phyloP scores from a whole-genome alignment of 1,140 invertebrate genomes.

The Lepidurus couesii region DNA sequence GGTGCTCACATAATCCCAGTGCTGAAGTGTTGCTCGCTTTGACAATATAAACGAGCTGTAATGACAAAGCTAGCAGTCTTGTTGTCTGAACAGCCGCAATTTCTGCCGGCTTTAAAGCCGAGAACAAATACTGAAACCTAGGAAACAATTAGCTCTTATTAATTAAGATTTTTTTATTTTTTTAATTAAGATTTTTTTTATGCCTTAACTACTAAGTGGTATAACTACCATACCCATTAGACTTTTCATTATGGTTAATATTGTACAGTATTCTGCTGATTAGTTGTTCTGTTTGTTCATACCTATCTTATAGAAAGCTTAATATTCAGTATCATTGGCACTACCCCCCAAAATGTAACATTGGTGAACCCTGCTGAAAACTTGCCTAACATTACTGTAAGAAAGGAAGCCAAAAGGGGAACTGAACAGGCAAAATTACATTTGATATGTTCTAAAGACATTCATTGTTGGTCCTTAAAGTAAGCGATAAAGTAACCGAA shows the following conservation, averaged over 20 bases:
- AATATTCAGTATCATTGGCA: no score
- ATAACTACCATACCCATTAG: neutral
- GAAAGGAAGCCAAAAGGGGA: no score
- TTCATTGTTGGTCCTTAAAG: neutral
- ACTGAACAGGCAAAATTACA: no score
- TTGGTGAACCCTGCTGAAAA: no score
- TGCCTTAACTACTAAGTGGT: neutral
- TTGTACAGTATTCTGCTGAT: neutral
- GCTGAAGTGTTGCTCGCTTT: conserved; percentile 56
- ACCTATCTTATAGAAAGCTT: no score
- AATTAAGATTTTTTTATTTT: neutral
- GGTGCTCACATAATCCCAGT: conserved; percentile 56
- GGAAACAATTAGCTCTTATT: conserved; percentile 40
- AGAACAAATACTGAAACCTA: conserved; percentile 71
- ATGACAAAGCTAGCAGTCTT: conserved; percentile 71
- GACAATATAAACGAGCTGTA: conserved; percentile 72
- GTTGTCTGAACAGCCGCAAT: conserved; percentile 72
- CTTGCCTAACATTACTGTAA: no score
- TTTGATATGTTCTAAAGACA: neutral
- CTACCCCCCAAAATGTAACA: no score
- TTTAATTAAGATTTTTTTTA: neutral
- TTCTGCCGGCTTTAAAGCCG: conserved; percentile 66
- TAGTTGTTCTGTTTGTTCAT: neutral
- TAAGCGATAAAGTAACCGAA: neutral
- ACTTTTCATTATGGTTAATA: neutral